A percentile compares a stretch with the other conserved stretches of the same genome.
phyloP scores from a whole-genome alignment of 2,888 invertebrate species.

The Dermolepida albohirtum region DNA sequence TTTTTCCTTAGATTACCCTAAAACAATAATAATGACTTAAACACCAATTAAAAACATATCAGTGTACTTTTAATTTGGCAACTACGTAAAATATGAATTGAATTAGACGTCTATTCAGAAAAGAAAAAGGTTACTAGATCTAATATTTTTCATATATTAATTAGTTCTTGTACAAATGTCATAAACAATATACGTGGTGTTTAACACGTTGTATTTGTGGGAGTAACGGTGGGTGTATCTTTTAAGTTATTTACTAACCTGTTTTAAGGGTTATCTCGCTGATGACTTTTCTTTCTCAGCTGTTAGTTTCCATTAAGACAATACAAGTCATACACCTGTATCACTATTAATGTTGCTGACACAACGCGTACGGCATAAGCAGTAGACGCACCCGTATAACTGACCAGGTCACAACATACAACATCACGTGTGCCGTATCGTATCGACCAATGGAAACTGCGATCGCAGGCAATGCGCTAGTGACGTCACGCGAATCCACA shows the following conservation, averaged over 20 bases:
- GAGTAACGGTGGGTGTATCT: background rate
- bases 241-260: conserved; percentile 16
- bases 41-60: background rate
- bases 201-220: background rate
- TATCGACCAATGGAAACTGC: conserved; percentile 67
- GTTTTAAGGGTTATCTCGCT: conserved; percentile 15
- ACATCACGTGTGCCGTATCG: conserved; percentile 57
- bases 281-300: conserved; percentile 21
- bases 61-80: conserved; percentile 24
- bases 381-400: conserved; percentile 62
- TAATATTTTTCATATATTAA: too few species aligned
- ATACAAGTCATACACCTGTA: conserved; percentile 2
- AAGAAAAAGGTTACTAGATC: background rate
- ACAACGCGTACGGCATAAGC: conserved; percentile 22
- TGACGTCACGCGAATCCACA: conserved; percentile 62
- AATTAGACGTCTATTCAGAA: background rate
- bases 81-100: conserved; percentile 11
- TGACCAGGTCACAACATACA: conserved; percentile 55
- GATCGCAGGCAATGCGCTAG: conserved; percentile 58
- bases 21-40: background rate
- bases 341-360: conserved; percentile 6
- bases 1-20: background rate
- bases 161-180: too few species aligned
- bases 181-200: background rate
- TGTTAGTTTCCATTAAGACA: conserved; percentile 19